Conservation (phyloP, 2,113 vertebrate species). For the Tachysurus vachellii region DNA sequence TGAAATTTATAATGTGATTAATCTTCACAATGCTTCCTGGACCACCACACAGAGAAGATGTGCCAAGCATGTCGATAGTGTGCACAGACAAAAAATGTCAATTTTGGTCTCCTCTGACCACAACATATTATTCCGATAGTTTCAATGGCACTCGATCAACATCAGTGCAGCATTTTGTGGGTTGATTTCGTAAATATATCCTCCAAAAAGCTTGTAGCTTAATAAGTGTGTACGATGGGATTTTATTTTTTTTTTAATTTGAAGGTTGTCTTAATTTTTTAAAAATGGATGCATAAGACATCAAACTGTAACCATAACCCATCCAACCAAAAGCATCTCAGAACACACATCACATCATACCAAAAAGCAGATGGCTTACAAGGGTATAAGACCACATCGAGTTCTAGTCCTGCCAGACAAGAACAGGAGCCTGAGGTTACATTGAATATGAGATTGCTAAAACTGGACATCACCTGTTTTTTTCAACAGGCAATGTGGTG, state of each 20-base stretch:
- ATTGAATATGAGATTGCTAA: not conserved
- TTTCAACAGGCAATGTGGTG: not conserved
- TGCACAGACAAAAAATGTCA: not conserved
- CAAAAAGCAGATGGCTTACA: not conserved
- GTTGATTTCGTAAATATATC: not conserved
- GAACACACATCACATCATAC: too few species aligned
- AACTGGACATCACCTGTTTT: not conserved
- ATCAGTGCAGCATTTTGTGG: not conserved
- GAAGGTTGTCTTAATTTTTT: not conserved
- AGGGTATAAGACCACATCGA: not conserved
- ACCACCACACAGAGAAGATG: not conserved
- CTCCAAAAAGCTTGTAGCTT: not conserved
- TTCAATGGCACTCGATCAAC: not conserved
- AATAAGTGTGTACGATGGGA: not conserved
- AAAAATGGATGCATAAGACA: not conserved
- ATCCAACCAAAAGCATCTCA: too few species aligned
- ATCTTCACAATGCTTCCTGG: not conserved
- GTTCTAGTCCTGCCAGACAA: not conserved
- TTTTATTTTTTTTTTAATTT: not conserved
- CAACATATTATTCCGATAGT: not conserved
- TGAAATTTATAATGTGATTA: not conserved
- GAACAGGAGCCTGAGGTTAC: not conserved
- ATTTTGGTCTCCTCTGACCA: conserved; percentile 1
- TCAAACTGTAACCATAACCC: not conserved
- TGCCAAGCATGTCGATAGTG: conserved; percentile 7